Evolutionary conservation across 2,888 invertebrate species (phyloP), one percentile per base, ranked within the genome.

Genomic region (Sphaerophoria rueppellii): DNA sequence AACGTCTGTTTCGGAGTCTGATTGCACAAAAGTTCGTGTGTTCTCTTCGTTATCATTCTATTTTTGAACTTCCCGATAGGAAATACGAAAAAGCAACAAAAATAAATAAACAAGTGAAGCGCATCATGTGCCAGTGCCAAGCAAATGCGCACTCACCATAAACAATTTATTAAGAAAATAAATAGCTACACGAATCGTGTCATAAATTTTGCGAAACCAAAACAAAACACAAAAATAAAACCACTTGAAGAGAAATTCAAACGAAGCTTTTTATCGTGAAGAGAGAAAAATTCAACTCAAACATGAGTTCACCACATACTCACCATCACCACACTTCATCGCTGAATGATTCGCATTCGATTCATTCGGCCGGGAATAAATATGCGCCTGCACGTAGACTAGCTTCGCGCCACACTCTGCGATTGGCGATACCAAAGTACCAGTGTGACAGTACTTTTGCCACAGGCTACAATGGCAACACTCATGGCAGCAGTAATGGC

Each of bases 321-420:
- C 86, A 86, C 60, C 69, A 74, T 35, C 69, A 82, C 14, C 86
- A 83, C 72, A 14, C 61, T 60, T 55, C 79, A 71, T 63, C 73
- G 48, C 9, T 24, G 4, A 63, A 24, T 57, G 83, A 76, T 12
- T 24, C 24, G 24, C 24, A 24, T 24, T 70, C 82, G 48, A 60
- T 73, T 77, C 77, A 82, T 43, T 80, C 83, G 52, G 40, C 75
- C 37, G 63, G 6, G 34, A 90, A 89, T 89, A 90, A 90, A 87
- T 90, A 90, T 88, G 91, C 92, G 91, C 91, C 91, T 89, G 90
- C 91, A 89, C 91, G 92, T 89, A 90, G 91, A 78, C 90, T 91
- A 87, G 91, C 91, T 34, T 91, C 91, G 0, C 88, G 92, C 7
- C 91, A 91, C 87, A 91, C 91, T 12, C 82, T 91, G 24, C 91